Evolutionary conservation across 2,888 invertebrate species (phyloP).

Genomic region (Thymelicus lineola): DNA sequence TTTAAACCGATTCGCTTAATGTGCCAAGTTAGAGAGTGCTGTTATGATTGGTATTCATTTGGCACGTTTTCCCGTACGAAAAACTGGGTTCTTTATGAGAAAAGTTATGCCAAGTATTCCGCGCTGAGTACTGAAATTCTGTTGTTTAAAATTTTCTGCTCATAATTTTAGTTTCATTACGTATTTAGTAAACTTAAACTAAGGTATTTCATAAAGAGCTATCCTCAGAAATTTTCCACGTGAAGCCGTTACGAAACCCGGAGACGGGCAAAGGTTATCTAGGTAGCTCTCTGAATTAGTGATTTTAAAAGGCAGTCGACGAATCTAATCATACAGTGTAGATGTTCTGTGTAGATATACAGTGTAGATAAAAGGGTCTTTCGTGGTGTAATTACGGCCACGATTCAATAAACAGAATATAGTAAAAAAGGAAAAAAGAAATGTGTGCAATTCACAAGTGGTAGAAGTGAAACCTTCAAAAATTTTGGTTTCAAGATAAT

Average conservation of each 20-base stretch:
- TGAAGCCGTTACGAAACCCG: not conserved
- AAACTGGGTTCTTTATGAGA: conserved; percentile 18
- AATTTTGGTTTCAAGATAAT: no score
- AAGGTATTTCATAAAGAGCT: not conserved
- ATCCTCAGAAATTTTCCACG: not conserved
- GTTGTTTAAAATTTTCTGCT: not conserved
- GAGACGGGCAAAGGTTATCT: not conserved
- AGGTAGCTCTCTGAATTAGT: not conserved
- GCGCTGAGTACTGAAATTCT: conserved; percentile 9
- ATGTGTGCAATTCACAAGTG: no score
- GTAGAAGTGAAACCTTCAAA: no score
- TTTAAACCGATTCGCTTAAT: conserved; percentile 15
- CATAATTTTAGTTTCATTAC: conserved; percentile 5
- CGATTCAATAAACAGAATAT: no score
- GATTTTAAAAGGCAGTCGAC: not conserved
- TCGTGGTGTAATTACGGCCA: no score
- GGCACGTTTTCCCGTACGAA: conserved; percentile 17
- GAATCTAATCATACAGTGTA: not conserved
- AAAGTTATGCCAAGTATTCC: conserved; percentile 12
- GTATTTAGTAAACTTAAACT: conserved; percentile 4
- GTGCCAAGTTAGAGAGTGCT: conserved; percentile 18
- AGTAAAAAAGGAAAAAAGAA: no score
- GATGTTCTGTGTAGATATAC: no score
- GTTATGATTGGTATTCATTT: conserved; percentile 34
- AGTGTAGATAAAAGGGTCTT: no score